Base-by-base conservation (phyloP, 2,888 invertebrate genomes). In the Eristalinus sepulchralis region DNA sequence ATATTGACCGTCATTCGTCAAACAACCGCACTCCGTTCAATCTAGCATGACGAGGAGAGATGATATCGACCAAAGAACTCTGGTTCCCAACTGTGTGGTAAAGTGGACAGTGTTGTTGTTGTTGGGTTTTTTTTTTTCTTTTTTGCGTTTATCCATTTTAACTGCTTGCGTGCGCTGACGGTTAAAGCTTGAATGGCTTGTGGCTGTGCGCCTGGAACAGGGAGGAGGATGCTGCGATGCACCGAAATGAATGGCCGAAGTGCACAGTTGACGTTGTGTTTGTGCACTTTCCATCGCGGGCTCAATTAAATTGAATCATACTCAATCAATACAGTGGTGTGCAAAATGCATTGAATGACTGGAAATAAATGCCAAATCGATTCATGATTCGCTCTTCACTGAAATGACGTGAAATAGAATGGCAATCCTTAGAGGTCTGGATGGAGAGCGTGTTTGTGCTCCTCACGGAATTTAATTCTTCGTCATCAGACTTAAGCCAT, bases 1-100 rank as follows among this genome's bases (percentile, higher is more conserved):
- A 63, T 73, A 83, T 68, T 70, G 77, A 76, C 60, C 66, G 63
- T 53, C 67, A 79, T 70, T 70, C 73, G 73, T 75, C 73, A 70
- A 64, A 39, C 55, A 33, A 67, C 78, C 71, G 39, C 34, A 72
- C 33, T 8, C 3, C 33, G 31, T 60, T 68, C 68, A 55, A 77
- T 68, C 62, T 77, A 77, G 17, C 67, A 68, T 62, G 17, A 31
- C 67, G 59, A 27, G 62, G 59, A 47, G 75, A 67, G 67, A 76
- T 68, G 62, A 62, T 77, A 68, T 68, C 53, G 53, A 55, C 20
- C 68, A 68, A 76, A 53, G 47, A 62, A 76, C 33, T 59, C n/a
- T 31, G 6, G 24, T 10, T 9, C 6, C 47, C 47, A 47, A 47
- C 47, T 47, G 47, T 47, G 47, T 17, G 47, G 47, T 47, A 47